Evolutionary conservation across 2,797 vertebrate species (phyloP).

Genomic region (Lateolabrax maculatus): DNA sequence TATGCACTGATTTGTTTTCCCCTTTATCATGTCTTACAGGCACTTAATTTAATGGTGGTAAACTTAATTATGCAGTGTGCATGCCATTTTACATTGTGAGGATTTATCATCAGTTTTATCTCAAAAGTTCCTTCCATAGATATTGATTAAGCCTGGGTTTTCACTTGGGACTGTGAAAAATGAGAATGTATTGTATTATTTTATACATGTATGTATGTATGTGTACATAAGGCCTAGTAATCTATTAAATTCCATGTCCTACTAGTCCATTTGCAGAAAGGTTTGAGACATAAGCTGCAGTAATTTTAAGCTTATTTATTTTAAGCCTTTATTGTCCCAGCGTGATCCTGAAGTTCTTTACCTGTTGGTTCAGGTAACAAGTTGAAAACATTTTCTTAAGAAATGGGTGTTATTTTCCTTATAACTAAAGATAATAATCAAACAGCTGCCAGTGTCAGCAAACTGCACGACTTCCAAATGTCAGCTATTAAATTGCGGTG

Average conservation of each 20-base stretch:
- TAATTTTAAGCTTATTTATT: constrained; percentile 38
- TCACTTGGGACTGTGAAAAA: constrained; percentile 79
- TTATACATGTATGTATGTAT: constrained; percentile 54
- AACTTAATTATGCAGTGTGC: constrained; percentile 55
- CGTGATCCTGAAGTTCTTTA: neutral
- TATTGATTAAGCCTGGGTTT: constrained; percentile 55
- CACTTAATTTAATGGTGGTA: constrained; percentile 72
- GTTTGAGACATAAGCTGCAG: constrained; percentile 55
- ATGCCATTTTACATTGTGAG: constrained; percentile 41
- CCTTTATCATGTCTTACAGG: constrained; percentile 54
- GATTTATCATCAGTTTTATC: constrained; percentile 32
- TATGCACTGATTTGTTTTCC: constrained; percentile 77
- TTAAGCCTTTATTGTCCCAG: constrained; percentile 9
- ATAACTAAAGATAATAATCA: neutral
- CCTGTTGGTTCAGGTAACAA: neutral
- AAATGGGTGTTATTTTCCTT: neutral
- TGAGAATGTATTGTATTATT: constrained; percentile 80
- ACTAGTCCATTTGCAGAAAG: constrained; percentile 36
- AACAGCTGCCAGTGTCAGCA: constrained; percentile 7
- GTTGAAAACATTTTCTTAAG: constrained; percentile 5
- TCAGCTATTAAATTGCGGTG: constrained; percentile 21
- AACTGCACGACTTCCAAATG: constrained; percentile 16
- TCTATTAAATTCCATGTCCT: constrained; percentile 58
- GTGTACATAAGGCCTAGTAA: constrained; percentile 72
- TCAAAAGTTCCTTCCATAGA: constrained; percentile 46